Conservation (phyloP, 2,113 vertebrate genomes). For the Pyrgilauda ruficollis region DNA sequence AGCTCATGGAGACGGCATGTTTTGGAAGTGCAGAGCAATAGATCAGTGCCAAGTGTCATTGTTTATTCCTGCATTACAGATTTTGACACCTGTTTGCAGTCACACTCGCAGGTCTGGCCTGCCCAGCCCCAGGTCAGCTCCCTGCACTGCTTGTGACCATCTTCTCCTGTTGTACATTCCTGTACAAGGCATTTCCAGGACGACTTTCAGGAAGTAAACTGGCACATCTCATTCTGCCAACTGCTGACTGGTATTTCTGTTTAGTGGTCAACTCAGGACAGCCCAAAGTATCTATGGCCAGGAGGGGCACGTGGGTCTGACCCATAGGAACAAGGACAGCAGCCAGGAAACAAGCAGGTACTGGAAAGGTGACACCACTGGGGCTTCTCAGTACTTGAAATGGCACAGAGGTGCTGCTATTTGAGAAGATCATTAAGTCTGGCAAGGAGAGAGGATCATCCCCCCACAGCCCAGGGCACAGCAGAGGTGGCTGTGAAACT, state of each 20-base stretch:
- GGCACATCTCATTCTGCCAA: not conserved
- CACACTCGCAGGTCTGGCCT: not conserved
- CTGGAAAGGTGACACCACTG: conserved; percentile 11
- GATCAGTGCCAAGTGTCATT: not conserved
- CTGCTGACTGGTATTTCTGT: not conserved
- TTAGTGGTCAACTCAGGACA: not conserved
- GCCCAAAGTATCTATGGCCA: not conserved
- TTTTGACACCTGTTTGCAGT: not conserved
- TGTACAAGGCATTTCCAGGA: not conserved
- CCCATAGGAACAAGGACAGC: not conserved
- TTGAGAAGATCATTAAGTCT: conserved; percentile 10
- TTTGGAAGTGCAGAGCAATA: not conserved
- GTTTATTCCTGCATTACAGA: not conserved
- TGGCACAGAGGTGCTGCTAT: not conserved
- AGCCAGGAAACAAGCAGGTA: conserved; percentile 13
- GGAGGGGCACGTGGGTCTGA: not conserved
- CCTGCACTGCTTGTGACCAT: not conserved
- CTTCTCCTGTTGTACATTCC: not conserved
- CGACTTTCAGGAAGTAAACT: not conserved
- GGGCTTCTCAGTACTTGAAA: not conserved
- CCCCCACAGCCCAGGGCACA: not conserved
- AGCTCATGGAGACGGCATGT: not conserved
- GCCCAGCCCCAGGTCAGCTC: not conserved
- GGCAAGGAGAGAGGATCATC: not conserved
- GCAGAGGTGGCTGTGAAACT: not conserved